phyloP scores from a whole-genome alignment of 2,113 vertebrate genomes.

The Rhagologus leucostigma region DNA sequence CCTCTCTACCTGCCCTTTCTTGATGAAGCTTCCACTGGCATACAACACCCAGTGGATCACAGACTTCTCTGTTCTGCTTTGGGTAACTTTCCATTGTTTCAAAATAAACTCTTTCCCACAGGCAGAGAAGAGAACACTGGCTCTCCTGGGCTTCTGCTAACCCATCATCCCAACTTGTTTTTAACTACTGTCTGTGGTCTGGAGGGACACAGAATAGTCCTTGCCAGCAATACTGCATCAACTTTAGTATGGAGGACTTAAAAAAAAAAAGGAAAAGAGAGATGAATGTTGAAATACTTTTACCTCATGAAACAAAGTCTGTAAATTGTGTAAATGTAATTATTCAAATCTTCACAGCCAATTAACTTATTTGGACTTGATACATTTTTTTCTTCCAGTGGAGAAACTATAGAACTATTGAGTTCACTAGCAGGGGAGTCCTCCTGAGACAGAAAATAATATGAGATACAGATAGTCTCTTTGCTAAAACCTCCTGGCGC shows the following conservation, averaged over 20 bases:
- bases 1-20: background rate
- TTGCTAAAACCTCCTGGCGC: background rate
- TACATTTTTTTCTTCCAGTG: background rate
- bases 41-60: background rate
- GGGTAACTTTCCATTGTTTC: constrained; percentile 26
- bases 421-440: background rate
- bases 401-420: background rate
- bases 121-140: background rate
- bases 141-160: constrained; percentile 18
- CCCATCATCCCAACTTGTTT: background rate
- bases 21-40: background rate
- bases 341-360: background rate
- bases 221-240: background rate
- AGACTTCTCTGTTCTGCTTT: background rate
- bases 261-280: background rate
- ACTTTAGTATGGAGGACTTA: background rate
- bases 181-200: background rate
- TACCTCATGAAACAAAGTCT: background rate
- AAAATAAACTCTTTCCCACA: constrained; percentile 23
- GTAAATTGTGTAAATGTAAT: background rate
- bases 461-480: background rate
- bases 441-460: constrained; percentile 8
- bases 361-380: background rate
- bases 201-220: background rate
- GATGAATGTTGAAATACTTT: background rate